These are phyloP conservation scores for Sturnus vulgaris DNA, from an alignment of 2,113 vertebrate genomes.

Conservation along the genomic window DNA sequence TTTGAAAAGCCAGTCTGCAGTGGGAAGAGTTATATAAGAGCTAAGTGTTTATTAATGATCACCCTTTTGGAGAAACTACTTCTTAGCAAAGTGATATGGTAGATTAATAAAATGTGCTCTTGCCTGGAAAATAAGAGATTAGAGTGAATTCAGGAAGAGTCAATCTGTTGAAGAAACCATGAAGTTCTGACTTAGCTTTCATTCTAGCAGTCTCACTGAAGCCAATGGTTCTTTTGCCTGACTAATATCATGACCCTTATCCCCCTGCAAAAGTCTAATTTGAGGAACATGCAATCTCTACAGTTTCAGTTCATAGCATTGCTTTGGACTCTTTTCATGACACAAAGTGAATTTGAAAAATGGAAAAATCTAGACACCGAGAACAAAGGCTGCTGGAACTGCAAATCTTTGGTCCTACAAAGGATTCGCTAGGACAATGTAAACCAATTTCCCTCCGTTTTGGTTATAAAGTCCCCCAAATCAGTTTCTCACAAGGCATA, in stretches of 20 bases:
- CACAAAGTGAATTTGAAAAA: background rate
- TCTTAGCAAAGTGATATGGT: background rate
- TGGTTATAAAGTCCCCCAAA: background rate
- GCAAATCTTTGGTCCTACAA: background rate
- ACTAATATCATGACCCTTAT: background rate
- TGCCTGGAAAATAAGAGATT: constrained; percentile 4
- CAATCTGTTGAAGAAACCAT: background rate
- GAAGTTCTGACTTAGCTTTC: constrained; percentile 3
- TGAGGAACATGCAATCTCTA: background rate
- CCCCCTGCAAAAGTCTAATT: background rate
- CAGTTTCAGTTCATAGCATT: background rate
- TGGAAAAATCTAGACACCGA: background rate
- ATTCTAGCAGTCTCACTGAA: background rate
- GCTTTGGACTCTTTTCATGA: background rate
- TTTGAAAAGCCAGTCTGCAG: constrained; percentile 44
- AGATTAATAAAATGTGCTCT: constrained; percentile 24
- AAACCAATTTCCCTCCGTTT: background rate
- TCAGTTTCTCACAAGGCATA: background rate
- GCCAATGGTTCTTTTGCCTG: background rate
- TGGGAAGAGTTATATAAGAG: constrained; percentile 33
- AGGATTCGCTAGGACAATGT: background rate
- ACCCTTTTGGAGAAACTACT: constrained; percentile 3
- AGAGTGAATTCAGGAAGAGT: background rate
- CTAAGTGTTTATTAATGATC: constrained; percentile 25
- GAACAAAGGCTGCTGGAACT: background rate